phyloP scores from a whole-genome alignment of 2,888 invertebrate genomes.

The Cerastoderma edule region DNA sequence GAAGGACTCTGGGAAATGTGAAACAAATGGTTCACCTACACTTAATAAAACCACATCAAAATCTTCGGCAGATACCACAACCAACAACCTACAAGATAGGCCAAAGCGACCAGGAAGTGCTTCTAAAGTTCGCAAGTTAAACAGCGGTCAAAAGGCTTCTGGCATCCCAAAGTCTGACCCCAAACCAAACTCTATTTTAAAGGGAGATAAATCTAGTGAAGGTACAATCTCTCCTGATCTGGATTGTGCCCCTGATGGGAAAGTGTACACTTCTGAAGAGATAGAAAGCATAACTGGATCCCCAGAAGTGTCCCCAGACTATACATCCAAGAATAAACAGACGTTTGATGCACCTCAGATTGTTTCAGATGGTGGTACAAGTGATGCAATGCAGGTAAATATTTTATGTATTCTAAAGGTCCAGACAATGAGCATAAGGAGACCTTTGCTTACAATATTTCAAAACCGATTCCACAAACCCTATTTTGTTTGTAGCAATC shows the following conservation, averaged over 20 bases:
- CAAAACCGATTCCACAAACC: too few relatives aligned
- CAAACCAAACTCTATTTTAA: conserved; percentile 7
- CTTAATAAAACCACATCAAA: background rate
- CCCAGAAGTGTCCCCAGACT: conserved; percentile 43
- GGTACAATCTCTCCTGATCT: background rate
- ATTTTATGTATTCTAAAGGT: too few relatives aligned
- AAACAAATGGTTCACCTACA: conserved; percentile 10
- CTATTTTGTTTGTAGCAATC: too few relatives aligned
- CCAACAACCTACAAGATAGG: background rate
- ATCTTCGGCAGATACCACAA: background rate
- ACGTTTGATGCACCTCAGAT: conserved; percentile 51
- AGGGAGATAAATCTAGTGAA: conserved; percentile 17
- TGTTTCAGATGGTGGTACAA: conserved; percentile 47
- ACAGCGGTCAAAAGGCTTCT: conserved; percentile 23
- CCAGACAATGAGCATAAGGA: too few relatives aligned
- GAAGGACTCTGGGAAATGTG: conserved; percentile 52
- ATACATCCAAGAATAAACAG: conserved; percentile 31
- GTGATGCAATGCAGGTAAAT: conserved; percentile 10
- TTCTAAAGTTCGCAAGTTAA: conserved; percentile 37
- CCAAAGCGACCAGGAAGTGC: conserved; percentile 45
- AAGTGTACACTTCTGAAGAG: conserved; percentile 22
- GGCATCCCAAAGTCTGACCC: conserved; percentile 1
- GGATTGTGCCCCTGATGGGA: conserved; percentile 17
- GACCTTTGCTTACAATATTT: too few relatives aligned
- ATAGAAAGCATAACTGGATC: conserved; percentile 23